A percentile compares a stretch with the other conserved stretches of the same genome.
phyloP scores from a whole-genome alignment of 2,888 invertebrate genomes.

The Ceraclea dissimilis region DNA sequence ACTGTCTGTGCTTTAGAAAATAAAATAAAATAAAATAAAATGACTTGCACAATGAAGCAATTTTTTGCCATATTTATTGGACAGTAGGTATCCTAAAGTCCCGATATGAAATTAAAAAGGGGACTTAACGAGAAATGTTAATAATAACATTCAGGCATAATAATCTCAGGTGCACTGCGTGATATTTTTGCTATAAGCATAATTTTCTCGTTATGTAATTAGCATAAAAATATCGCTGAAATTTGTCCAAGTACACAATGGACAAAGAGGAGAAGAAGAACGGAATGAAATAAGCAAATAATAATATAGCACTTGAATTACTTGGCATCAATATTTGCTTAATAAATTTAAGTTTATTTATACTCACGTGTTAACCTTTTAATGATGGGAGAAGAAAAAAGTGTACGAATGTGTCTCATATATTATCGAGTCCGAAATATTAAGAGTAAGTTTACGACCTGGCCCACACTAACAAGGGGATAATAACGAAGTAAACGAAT shows the following conservation, averaged over 20 bases:
- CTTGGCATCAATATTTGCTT: neutral
- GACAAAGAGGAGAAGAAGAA: no score
- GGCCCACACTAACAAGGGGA: constrained; percentile 17
- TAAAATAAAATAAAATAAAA: no score
- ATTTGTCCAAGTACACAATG: neutral
- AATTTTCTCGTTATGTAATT: no score
- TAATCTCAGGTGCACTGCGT: no score
- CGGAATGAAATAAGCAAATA: neutral
- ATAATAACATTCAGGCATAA: no score
- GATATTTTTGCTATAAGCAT: no score
- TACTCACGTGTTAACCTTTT: neutral
- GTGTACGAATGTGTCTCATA: constrained; percentile 14
- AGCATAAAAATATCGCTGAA: neutral
- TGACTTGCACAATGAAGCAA: no score
- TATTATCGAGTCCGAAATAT: constrained; percentile 11
- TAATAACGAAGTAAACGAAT: constrained; percentile 13
- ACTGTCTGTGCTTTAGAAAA: no score
- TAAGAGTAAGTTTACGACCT: constrained; percentile 17
- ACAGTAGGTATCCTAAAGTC: no score
- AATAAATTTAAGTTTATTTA: neutral
- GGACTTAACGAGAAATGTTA: no score
- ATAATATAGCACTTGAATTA: neutral
- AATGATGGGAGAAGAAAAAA: constrained; percentile 7
- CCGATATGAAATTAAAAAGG: no score
- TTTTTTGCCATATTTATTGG: no score